Percentiles rank a stretch among this genome's conserved stretches.
Evolutionary conservation across 2,113 vertebrate species (phyloP).

Genomic region (Notothenia coriiceps): DNA sequence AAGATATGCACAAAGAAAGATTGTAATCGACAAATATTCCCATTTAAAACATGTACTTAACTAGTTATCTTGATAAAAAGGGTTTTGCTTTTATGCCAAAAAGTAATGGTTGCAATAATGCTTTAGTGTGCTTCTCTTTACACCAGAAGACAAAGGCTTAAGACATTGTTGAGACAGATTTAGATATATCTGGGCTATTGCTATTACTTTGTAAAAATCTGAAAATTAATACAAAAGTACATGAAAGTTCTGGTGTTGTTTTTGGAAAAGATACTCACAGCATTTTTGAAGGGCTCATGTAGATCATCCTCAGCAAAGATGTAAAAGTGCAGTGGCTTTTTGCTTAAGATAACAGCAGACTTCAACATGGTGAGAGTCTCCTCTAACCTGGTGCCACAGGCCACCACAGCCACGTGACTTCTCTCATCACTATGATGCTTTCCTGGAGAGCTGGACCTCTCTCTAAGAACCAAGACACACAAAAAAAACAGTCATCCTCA

Average conservation of each 20-base stretch:
- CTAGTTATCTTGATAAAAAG: neutral
- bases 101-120: neutral
- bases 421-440: conserved; percentile 66
- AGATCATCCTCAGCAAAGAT: conserved; percentile 96
- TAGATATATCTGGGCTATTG: neutral
- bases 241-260: neutral
- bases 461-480: conserved; percentile 54
- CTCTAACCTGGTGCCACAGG: conserved; percentile 93
- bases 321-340: conserved; percentile 90
- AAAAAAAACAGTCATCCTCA: neutral
- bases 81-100: neutral
- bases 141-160: neutral
- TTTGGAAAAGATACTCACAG: conserved; percentile 81
- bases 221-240: neutral
- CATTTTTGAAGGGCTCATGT: conserved; percentile 87
- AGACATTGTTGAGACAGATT: neutral
- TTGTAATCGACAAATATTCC: neutral
- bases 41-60: neutral
- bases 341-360: conserved; percentile 92
- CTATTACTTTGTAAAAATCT: neutral
- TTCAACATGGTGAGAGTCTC: conserved; percentile 96
- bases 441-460: conserved; percentile 12
- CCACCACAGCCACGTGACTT: conserved; percentile 94
- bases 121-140: neutral
- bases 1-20: neutral